Conservation (phyloP, 2,797 vertebrate species). For the Diglossa cyanea region DNA sequence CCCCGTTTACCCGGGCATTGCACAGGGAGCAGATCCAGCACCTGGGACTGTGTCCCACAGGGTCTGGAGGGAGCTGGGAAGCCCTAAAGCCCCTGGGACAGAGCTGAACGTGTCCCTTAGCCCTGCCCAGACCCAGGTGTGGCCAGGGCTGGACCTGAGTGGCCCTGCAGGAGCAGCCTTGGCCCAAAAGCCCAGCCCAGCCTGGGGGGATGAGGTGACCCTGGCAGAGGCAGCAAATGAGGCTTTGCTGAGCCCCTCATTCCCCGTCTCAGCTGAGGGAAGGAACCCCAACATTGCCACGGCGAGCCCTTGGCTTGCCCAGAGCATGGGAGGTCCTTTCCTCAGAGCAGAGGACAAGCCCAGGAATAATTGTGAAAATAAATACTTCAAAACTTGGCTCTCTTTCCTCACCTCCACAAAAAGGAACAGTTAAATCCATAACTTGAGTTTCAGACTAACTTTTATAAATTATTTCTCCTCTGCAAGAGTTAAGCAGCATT, state of each 20-base stretch:
- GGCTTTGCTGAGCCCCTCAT: not conserved
- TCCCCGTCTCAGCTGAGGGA: not conserved
- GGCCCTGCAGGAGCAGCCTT: not conserved
- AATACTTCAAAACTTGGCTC: conserved; percentile 32
- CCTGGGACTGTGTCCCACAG: not conserved
- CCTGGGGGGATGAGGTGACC: not conserved
- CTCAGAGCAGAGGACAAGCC: conserved; percentile 14
- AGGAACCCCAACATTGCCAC: not conserved
- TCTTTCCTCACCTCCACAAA: conserved; percentile 8
- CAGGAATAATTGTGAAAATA: conserved; percentile 36
- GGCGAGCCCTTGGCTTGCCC: not conserved
- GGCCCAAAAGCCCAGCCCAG: not conserved
- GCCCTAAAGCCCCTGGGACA: not conserved
- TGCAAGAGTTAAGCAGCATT: not conserved
- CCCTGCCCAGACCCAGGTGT: not conserved
- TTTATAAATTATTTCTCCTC: not conserved
- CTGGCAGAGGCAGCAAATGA: not conserved
- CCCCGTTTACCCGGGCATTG: fast-evolving
- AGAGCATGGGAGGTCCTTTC: conserved; percentile 9
- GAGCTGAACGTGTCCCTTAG: not conserved
- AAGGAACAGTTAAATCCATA: not conserved
- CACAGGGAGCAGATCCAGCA: not conserved
- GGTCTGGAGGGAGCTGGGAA: not conserved
- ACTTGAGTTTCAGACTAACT: not conserved
- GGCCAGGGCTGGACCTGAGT: not conserved